Base-by-base conservation (phyloP, 2,113 vertebrate species). In the Rhizomys pruinosus region DNA sequence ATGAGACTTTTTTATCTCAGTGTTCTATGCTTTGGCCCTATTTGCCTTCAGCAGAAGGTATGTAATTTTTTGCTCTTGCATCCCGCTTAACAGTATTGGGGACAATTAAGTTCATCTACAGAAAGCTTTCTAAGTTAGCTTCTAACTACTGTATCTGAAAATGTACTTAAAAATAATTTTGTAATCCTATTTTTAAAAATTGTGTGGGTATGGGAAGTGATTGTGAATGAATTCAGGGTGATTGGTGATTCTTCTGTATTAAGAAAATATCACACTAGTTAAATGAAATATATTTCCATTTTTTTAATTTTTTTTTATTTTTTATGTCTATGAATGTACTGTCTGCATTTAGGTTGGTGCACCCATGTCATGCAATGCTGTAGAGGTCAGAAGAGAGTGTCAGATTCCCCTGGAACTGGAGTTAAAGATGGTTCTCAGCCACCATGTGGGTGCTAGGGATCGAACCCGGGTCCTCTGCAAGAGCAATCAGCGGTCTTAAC, bases 201-300 rank as follows among this genome's bases (percentile, higher is more conserved):
- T 66, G 32, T 92, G 92, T 88, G 71, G 71, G 69, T 96, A 66
- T 96, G 82, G 55, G 88, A 96, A 92, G 86, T 97, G 71, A 95
- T 96, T 81, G 47, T 96, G 90, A 95, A 90, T 96, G 93, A 96
- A 95, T 82, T 92, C 88, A 87, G 85, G 55, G 37, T 96, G 90
- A 91, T 91, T 92, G 61, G 74, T 93, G 23, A 64, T 94, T 86
- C 61, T 97, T 94, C 59, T 96, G 87, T 92, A 84, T 92, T 93
- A 92, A 92, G 77, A 95, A 89, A 92, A 92, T 94, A 85, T 85
- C 78, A n/a, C 23, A 80, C 32, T 29, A 72, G 64, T 77, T 92
- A 92, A 95, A 39, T 7, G 25, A 93, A 89, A 27, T 76, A 37
- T 32, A 12, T 44, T 87, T 93, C 44, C 27, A 59, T 89, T 81